Conservation (phyloP, 2,113 vertebrate species). For the Cromileptes altivelis region DNA sequence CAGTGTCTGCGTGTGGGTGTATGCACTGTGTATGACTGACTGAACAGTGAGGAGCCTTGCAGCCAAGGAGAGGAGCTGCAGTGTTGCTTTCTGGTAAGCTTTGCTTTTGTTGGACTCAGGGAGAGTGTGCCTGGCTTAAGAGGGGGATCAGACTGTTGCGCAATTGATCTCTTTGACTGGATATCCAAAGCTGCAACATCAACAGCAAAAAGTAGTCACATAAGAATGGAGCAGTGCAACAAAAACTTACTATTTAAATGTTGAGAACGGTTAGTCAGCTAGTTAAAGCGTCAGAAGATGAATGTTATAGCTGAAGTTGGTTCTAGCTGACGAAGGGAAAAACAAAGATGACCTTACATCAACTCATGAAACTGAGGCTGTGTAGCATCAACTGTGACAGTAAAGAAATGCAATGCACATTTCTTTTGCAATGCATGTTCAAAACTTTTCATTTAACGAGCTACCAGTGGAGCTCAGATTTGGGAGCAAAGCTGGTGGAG, state of each 20-base stretch:
- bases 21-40: constrained; percentile 17
- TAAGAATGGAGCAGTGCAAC: background rate
- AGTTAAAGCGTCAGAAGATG: background rate
- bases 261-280: background rate
- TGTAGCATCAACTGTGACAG: background rate
- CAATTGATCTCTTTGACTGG: constrained; percentile 56
- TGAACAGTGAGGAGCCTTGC: constrained; percentile 4
- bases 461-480: background rate
- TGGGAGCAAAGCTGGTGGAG: constrained; percentile 21
- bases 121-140: constrained; percentile 40
- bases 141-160: constrained; percentile 45
- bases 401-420: background rate
- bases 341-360: constrained; percentile 7
- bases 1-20: background rate
- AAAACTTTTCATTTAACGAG: constrained; percentile 19
- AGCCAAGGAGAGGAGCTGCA: constrained; percentile 38
- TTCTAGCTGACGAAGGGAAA: background rate
- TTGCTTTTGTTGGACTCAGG: constrained; percentile 44
- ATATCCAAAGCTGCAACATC: constrained; percentile 41
- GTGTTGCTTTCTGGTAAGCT: constrained; percentile 53
- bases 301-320: background rate
- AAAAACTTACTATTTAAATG: background rate
- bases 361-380: background rate
- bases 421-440: constrained; percentile 27
- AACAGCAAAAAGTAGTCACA: constrained; percentile 26